phyloP scores from a whole-genome alignment of 2,888 invertebrate genomes.

The Pseudococcus viburni region DNA sequence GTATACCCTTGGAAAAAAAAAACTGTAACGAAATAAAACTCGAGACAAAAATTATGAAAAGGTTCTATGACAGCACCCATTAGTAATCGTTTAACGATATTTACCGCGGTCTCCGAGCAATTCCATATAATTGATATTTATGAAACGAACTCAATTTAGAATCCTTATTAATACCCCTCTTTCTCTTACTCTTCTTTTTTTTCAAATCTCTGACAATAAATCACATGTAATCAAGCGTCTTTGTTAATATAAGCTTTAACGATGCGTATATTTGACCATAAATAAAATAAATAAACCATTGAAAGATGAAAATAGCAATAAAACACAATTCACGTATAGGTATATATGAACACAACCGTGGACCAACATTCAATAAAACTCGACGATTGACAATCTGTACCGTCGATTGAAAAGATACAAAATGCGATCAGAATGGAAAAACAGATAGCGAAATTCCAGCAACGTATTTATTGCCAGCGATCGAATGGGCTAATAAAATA shows the following conservation, averaged over 20 bases:
- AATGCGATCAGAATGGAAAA: conserved; percentile 59
- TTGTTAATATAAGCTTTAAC: conserved; percentile 45
- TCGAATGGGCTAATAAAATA: conserved; percentile 43
- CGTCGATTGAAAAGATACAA: conserved; percentile 49
- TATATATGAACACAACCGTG: background rate
- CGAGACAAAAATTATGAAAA: conserved; percentile 23
- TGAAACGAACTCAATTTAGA: conserved; percentile 32
- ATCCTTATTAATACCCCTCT: conserved; percentile 39
- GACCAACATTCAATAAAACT: conserved; percentile 59
- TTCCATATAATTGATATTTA: conserved; percentile 42
- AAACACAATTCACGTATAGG: conserved; percentile 47
- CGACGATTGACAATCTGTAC: conserved; percentile 47
- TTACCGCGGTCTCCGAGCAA: conserved; percentile 23
- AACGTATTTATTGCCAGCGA: conserved; percentile 33
- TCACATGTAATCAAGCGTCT: conserved; percentile 49
- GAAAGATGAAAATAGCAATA: conserved; percentile 52
- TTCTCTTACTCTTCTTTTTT: no score
- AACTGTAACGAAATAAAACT: conserved; percentile 34
- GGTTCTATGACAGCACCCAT: conserved; percentile 40
- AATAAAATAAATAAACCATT: conserved; percentile 32
- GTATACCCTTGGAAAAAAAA: background rate
- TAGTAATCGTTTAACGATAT: conserved; percentile 53
- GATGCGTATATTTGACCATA: conserved; percentile 36
- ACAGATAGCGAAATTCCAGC: conserved; percentile 4
- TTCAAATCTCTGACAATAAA: conserved; percentile 30